Evolutionary conservation across 2,113 vertebrate species (phyloP).

Genomic region (Poeciliopsis prolifica): DNA sequence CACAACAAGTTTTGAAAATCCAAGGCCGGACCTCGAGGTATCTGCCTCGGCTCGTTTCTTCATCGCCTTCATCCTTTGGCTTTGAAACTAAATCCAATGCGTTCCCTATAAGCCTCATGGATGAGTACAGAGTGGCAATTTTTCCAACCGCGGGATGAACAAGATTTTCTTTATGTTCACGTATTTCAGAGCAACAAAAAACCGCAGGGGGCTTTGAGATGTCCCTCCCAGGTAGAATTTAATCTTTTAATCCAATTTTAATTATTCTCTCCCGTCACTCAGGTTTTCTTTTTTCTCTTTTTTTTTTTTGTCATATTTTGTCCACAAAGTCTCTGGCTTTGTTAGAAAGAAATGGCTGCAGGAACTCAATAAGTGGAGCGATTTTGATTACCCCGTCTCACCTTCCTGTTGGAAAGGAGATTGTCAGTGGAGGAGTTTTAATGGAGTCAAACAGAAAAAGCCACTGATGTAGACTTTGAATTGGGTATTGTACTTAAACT

Average conservation of each 20-base stretch:
- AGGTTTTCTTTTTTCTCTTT: no score
- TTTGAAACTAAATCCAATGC: neutral
- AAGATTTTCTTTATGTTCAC: neutral
- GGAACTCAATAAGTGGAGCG: neutral
- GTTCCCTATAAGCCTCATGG: neutral
- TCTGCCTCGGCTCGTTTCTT: neutral
- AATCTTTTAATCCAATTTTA: slow-evolving; percentile 10
- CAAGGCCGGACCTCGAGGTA: neutral
- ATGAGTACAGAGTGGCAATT: neutral
- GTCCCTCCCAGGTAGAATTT: slow-evolving; percentile 3
- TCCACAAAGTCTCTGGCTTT: neutral
- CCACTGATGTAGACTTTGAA: no score
- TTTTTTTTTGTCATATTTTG: neutral
- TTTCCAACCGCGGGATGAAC: neutral
- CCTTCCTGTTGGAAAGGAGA: neutral
- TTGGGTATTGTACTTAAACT: no score
- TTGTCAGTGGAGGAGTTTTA: neutral
- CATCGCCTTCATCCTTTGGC: neutral
- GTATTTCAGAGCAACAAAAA: neutral
- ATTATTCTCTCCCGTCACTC: neutral
- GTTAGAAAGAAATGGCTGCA: neutral
- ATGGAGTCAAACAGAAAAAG: neutral
- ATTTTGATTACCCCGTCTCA: neutral
- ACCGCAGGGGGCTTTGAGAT: neutral
- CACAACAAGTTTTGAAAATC: no score